Conservation (phyloP, 2,113 vertebrate genomes). For the Macaca nemestrina region DNA sequence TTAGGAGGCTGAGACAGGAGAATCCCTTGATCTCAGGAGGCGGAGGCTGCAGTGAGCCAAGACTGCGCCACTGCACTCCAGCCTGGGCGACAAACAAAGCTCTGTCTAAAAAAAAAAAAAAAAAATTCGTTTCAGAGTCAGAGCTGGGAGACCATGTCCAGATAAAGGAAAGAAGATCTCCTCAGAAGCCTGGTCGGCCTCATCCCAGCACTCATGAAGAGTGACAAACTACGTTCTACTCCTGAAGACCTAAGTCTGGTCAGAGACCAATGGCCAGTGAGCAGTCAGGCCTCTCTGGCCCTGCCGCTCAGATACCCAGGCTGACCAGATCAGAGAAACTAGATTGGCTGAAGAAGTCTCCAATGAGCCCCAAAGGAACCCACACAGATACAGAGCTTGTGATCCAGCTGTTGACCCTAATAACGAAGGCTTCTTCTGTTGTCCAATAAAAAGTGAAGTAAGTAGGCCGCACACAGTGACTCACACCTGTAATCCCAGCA, state of each 20-base stretch:
- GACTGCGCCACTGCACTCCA: neutral
- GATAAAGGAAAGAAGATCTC: neutral
- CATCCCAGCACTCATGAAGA: neutral
- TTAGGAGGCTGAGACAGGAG: neutral
- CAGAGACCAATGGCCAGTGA: neutral
- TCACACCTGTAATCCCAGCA: no score
- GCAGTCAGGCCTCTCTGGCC: neutral
- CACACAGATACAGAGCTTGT: neutral
- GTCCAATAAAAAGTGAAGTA: conserved; percentile 7
- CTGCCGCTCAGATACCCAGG: neutral
- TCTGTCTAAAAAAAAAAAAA: neutral
- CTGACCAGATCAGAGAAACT: neutral
- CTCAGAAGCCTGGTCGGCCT: neutral
- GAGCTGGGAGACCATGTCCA: neutral
- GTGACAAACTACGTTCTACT: neutral
- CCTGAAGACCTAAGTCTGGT: neutral
- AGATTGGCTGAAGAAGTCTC: neutral
- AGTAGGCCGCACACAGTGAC: no score
- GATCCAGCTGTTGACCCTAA: neutral
- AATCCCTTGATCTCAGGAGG: neutral
- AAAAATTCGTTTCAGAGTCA: neutral
- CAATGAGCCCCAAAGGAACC: neutral
- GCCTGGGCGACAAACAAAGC: neutral
- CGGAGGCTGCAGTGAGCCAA: neutral
- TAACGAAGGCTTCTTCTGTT: neutral